phyloP scores from a whole-genome alignment of 2,888 invertebrate genomes.

The Neria commutata region DNA sequence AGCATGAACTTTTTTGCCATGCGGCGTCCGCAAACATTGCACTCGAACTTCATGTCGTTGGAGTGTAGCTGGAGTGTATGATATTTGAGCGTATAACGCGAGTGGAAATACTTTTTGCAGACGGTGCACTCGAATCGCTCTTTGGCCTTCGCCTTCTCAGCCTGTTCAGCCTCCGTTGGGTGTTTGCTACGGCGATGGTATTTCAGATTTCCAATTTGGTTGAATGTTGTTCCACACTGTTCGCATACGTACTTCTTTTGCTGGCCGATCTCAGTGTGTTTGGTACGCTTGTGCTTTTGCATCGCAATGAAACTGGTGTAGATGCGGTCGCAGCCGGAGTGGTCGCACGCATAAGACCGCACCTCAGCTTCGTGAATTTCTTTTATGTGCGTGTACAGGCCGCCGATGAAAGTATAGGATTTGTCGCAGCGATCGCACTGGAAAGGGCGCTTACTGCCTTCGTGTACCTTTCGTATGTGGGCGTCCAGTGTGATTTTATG shows the following conservation, averaged over 20 bases:
- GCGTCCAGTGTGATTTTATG: slow-evolving; percentile 49
- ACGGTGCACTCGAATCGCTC: slow-evolving; percentile 44
- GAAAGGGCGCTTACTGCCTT: slow-evolving; percentile 51
- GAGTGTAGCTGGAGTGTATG: slow-evolving; percentile 49
- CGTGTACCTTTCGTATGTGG: slow-evolving; percentile 52
- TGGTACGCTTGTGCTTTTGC: slow-evolving; percentile 54
- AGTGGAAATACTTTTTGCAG: slow-evolving; percentile 52
- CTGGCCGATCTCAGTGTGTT: slow-evolving; percentile 38
- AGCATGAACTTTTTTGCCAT: slow-evolving; percentile 55
- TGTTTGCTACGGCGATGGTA: slow-evolving; percentile 54
- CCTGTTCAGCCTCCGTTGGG: slow-evolving; percentile 46
- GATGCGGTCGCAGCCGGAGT: slow-evolving; percentile 48
- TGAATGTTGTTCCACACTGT: slow-evolving; percentile 55
- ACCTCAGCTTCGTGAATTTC: slow-evolving; percentile 45
- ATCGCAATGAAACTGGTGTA: slow-evolving; percentile 56
- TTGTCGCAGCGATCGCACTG: slow-evolving; percentile 55
- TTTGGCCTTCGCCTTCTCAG: slow-evolving; percentile 34
- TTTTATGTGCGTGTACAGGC: slow-evolving; percentile 53
- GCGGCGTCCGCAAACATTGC: slow-evolving; percentile 48
- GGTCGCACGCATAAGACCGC: slow-evolving; percentile 48
- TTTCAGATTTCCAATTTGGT: slow-evolving; percentile 54
- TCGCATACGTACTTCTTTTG: slow-evolving; percentile 52
- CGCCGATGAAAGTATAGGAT: slow-evolving; percentile 52
- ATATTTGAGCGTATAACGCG: slow-evolving; percentile 51
- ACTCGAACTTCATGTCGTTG: slow-evolving; percentile 43